phyloP scores from a whole-genome alignment of 2,888 invertebrate species.

The Acheta domesticus region DNA sequence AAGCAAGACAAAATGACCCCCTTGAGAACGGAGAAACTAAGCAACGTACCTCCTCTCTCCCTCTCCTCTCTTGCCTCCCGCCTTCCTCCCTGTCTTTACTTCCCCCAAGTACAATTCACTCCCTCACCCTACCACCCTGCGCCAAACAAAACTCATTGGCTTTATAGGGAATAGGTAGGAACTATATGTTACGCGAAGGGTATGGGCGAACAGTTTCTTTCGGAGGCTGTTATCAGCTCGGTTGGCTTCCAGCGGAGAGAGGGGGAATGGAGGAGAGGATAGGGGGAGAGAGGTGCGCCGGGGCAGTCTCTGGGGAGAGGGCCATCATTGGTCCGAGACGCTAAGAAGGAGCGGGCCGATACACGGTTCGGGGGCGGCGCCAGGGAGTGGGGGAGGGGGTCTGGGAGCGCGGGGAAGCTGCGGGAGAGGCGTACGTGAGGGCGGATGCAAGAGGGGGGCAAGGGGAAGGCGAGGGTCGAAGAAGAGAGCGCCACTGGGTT shows the following conservation, averaged over 20 bases:
- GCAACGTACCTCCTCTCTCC: slow-evolving; percentile 1
- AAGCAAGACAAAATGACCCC: slow-evolving; percentile 10
- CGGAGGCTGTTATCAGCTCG: slow-evolving; percentile 10
- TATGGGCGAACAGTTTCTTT: slow-evolving; percentile 18
- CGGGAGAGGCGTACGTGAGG: background rate
- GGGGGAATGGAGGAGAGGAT: background rate
- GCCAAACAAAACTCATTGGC: slow-evolving; percentile 18
- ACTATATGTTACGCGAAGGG: slow-evolving; percentile 7
- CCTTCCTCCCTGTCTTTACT: background rate
- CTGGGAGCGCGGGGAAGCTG: background rate
- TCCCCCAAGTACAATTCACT: slow-evolving; percentile 9
- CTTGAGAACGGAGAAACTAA: slow-evolving; percentile 18
- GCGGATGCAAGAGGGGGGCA: background rate
- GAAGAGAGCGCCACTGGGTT: background rate
- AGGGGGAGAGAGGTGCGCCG: background rate
- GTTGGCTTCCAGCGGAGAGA: slow-evolving; percentile 5
- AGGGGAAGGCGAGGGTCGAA: background rate
- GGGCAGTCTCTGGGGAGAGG: background rate
- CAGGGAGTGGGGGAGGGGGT: no score
- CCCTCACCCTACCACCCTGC: background rate
- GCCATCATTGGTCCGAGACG: background rate
- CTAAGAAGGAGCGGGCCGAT: background rate
- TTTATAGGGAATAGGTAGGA: slow-evolving; percentile 12
- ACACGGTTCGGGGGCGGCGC: background rate
- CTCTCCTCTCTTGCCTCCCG: background rate